Percentiles rank a stretch among this genome's conserved stretches.
Conservation (phyloP, 2,888 invertebrate genomes). For the Bruchidius siliquastri region DNA sequence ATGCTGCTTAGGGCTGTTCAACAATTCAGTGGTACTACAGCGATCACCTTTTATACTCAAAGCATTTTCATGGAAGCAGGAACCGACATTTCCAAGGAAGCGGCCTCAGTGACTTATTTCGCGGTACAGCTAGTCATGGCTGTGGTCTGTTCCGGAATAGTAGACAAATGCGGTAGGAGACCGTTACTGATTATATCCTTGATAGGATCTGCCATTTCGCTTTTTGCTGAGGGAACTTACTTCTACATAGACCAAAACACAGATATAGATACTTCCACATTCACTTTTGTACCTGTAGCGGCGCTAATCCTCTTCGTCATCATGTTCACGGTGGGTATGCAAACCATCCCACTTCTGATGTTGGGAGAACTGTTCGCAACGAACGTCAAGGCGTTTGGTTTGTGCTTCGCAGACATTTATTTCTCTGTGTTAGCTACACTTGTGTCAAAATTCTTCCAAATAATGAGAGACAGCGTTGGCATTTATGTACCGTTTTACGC, state of each 20-base stretch:
- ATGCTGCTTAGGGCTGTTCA: conserved; percentile 55
- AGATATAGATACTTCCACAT: conserved; percentile 37
- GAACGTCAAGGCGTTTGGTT: conserved; percentile 55
- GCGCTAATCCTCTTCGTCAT: conserved; percentile 50
- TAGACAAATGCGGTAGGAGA: conserved; percentile 54
- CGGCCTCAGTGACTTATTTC: conserved; percentile 38
- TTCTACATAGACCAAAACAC: conserved; percentile 47
- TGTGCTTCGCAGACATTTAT: conserved; percentile 53
- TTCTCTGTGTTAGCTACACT: conserved; percentile 49
- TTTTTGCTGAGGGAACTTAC: conserved; percentile 47
- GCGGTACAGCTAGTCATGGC: conserved; percentile 55
- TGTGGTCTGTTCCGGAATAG: conserved; percentile 54
- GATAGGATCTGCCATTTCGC: conserved; percentile 43
- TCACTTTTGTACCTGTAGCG: conserved; percentile 47
- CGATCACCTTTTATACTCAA: conserved; percentile 60
- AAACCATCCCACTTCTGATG: conserved; percentile 52
- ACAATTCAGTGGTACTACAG: conserved; percentile 57
- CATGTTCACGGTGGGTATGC: conserved; percentile 52
- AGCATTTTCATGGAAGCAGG: conserved; percentile 47
- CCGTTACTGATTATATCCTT: conserved; percentile 53
- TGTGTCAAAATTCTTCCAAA: conserved; percentile 49
- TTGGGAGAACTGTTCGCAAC: conserved; percentile 54
- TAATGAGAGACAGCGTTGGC: conserved; percentile 55
- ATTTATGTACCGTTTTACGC: conserved; percentile 63
- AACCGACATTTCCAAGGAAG: conserved; percentile 44